Evolutionary conservation across 1,140 invertebrate species (phyloP).

Genomic region (Saccostrea glomerata): DNA sequence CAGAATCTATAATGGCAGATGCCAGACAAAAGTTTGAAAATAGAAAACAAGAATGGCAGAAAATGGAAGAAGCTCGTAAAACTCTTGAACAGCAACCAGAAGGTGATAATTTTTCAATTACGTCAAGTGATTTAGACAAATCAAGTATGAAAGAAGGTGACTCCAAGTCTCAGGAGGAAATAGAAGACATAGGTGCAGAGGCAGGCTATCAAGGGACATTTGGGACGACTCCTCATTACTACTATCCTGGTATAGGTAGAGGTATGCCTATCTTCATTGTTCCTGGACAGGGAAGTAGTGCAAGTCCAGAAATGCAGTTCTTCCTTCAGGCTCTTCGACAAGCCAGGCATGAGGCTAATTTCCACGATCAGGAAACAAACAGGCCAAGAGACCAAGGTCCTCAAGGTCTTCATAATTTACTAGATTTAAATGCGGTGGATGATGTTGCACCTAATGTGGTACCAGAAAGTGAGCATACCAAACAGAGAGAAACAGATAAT

Average conservation of each 20-base stretch:
- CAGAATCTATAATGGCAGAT: constrained; percentile 63
- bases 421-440: constrained; percentile 55
- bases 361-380: constrained; percentile 59
- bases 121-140: constrained; percentile 4
- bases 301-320: constrained; percentile 59
- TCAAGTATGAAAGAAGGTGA: constrained; percentile 13
- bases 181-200: constrained; percentile 41
- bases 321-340: constrained; percentile 66
- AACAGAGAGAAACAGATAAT: neutral
- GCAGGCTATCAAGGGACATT: constrained; percentile 22
- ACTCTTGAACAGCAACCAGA: constrained; percentile 36
- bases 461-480: neutral
- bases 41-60: constrained; percentile 55
- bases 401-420: constrained; percentile 23
- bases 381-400: constrained; percentile 41
- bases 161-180: constrained; percentile 30
- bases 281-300: constrained; percentile 56
- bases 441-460: constrained; percentile 42
- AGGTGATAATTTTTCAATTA: constrained; percentile 35
- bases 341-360: constrained; percentile 66
- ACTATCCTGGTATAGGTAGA: constrained; percentile 47
- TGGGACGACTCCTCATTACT: constrained; percentile 22
- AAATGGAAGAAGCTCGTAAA: constrained; percentile 46
- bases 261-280: constrained; percentile 62
- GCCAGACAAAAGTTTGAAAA: constrained; percentile 56